A percentile compares a stretch with the other conserved stretches of the same genome.
phyloP scores from a whole-genome alignment of 2,888 invertebrate genomes.

The Eutolmus rufibarbis region DNA sequence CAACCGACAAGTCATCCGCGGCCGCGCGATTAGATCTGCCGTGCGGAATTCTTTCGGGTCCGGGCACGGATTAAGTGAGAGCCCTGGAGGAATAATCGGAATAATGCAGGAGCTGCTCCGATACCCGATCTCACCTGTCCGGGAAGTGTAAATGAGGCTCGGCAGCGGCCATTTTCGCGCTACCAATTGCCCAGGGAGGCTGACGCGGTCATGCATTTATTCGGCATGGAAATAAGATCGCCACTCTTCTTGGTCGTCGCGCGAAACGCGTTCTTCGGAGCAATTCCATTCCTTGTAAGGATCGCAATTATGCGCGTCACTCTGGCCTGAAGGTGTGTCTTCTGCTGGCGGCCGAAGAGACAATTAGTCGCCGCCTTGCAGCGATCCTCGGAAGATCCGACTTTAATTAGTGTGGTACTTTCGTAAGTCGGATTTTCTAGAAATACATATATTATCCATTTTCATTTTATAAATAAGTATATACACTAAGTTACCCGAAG shows the following conservation, averaged over 20 bases:
- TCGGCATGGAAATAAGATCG: not conserved
- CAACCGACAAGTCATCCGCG: conserved; percentile 27
- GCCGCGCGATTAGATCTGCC: conserved; percentile 14
- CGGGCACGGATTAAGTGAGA: not conserved
- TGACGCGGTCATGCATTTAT: conserved; percentile 29
- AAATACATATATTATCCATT: no score
- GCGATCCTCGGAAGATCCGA: not conserved
- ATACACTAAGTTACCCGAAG: no score
- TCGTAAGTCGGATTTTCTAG: not conserved
- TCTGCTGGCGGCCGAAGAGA: conserved; percentile 6
- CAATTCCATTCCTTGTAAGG: conserved; percentile 10
- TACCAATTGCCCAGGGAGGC: not conserved
- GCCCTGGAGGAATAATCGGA: not conserved
- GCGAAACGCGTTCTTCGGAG: not conserved
- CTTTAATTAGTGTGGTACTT: not conserved
- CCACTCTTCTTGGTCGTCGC: not conserved
- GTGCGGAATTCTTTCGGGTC: not conserved
- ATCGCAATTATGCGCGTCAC: conserved; percentile 30
- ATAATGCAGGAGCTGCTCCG: conserved; percentile 35
- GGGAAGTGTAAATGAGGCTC: conserved; percentile 38
- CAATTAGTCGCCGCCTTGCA: conserved; percentile 26
- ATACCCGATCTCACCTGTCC: conserved; percentile 20
- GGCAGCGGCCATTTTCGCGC: conserved; percentile 13
- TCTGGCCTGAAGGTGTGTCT: not conserved
- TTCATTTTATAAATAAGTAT: no score